These are phyloP conservation scores for Colaptes auratus DNA, from an alignment of 2,113 vertebrate genomes.

Conservation along the genomic window DNA sequence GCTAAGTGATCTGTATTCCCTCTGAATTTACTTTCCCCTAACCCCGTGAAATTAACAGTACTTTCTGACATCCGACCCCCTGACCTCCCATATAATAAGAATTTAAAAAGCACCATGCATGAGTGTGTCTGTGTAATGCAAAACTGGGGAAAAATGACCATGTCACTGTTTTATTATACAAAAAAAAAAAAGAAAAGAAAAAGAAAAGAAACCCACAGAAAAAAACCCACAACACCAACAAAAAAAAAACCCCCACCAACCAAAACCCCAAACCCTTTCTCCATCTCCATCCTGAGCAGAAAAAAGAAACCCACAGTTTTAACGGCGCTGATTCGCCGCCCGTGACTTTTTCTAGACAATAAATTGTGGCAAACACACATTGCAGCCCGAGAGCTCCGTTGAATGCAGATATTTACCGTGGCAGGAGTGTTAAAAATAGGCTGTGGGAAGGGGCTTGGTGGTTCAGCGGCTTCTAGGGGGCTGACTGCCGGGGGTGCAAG, in stretches of 20 bases:
- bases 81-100: slow-evolving; percentile 97
- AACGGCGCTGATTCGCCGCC: slow-evolving; percentile 78
- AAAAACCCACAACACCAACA: no score
- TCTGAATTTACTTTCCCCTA: slow-evolving; percentile 98
- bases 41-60: slow-evolving; percentile 99
- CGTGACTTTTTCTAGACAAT: slow-evolving; percentile 86
- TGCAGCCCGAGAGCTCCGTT: slow-evolving; percentile 78
- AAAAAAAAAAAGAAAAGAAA: slow-evolving; percentile 32
- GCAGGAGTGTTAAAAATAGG: slow-evolving; percentile 78
- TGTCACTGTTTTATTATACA: slow-evolving; percentile 91
- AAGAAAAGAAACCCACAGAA: no score
- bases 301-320: slow-evolving; percentile 71
- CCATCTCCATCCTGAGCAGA: slow-evolving; percentile 78
- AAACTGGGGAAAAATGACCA: slow-evolving; percentile 89
- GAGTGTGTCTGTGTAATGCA: slow-evolving; percentile 94
- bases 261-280: slow-evolving; percentile 62
- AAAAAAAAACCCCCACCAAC: no score
- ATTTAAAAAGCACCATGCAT: slow-evolving; percentile 99
- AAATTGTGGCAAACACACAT: slow-evolving; percentile 81
- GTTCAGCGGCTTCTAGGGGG: slow-evolving; percentile 69
- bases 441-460: background rate
- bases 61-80: slow-evolving; percentile 92
- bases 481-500: slow-evolving; percentile 71
- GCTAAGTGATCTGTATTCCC: slow-evolving; percentile 99
- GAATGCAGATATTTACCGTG: slow-evolving; percentile 83